These are phyloP conservation scores for Toxotes chatareus DNA, from an alignment of 2,113 vertebrate species.

Conservation along the genomic window DNA sequence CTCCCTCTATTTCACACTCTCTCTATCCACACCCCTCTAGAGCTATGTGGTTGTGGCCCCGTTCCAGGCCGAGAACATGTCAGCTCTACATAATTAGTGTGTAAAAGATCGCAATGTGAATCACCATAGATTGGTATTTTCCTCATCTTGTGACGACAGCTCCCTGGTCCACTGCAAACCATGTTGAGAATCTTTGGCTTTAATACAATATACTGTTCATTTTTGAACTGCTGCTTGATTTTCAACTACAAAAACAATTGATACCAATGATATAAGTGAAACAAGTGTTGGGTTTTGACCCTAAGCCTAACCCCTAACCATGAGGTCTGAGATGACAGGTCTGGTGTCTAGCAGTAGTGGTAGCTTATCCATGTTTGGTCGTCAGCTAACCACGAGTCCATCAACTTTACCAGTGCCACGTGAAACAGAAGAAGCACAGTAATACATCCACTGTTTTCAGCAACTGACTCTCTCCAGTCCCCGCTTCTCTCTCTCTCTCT, in stretches of 20 bases:
- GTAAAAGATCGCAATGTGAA: not conserved
- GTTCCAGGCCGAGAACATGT: not conserved
- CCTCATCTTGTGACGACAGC: not conserved
- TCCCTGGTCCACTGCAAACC: not conserved
- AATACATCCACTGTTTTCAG: too few relatives aligned
- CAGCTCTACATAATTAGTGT: not conserved
- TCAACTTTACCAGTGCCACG: too few relatives aligned
- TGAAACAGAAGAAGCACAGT: too few relatives aligned
- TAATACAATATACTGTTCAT: not conserved
- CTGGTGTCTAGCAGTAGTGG: not conserved
- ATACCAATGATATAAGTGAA: not conserved
- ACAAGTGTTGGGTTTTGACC: not conserved
- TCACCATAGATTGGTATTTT: not conserved
- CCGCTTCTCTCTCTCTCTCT: slow-evolving; percentile 3
- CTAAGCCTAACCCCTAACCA: not conserved
- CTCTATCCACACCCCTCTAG: slow-evolving; percentile 22
- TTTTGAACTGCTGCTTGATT: too few relatives aligned
- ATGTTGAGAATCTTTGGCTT: too few relatives aligned
- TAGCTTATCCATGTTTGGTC: not conserved
- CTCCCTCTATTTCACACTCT: slow-evolving; percentile 51
- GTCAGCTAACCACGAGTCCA: too few relatives aligned
- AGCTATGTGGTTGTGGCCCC: not conserved
- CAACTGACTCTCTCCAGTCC: too few relatives aligned
- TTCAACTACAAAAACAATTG: not conserved
- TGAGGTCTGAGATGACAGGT: not conserved